phyloP scores from a whole-genome alignment of 2,797 vertebrate genomes.

The Molossus molossus region DNA sequence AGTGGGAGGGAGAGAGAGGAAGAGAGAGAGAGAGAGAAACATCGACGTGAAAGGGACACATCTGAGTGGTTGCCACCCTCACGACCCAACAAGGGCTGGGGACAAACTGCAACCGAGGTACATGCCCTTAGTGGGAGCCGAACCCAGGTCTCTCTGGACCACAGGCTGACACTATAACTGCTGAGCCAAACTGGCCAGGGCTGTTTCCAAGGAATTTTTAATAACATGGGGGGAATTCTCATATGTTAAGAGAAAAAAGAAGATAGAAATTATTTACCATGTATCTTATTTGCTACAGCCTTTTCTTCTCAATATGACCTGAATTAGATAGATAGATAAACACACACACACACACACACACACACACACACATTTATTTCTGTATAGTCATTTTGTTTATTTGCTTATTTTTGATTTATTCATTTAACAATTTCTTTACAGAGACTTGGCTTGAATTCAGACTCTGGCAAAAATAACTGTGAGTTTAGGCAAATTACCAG shows the following conservation, averaged over 20 bases:
- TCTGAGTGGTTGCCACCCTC: no score
- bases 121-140: no score
- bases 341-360: neutral
- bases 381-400: constrained; percentile 27
- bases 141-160: no score
- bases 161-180: no score
- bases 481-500: neutral
- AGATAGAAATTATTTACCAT: constrained; percentile 15
- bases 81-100: no score
- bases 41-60: no score
- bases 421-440: neutral
- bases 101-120: no score
- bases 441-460: constrained; percentile 36
- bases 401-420: constrained; percentile 13
- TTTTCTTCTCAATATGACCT: constrained; percentile 31
- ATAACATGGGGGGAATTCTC: neutral
- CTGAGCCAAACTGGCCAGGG: no score
- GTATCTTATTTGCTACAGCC: neutral
- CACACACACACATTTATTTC: neutral
- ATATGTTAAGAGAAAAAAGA: constrained; percentile 2
- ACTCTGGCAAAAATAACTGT: neutral
- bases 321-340: neutral
- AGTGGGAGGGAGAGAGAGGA: no score
- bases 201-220: constrained; percentile 10
- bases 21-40: no score